These are phyloP conservation scores for Macaca fascicularis DNA, from an alignment of 2,113 vertebrate genomes.

Conservation along the genomic window DNA sequence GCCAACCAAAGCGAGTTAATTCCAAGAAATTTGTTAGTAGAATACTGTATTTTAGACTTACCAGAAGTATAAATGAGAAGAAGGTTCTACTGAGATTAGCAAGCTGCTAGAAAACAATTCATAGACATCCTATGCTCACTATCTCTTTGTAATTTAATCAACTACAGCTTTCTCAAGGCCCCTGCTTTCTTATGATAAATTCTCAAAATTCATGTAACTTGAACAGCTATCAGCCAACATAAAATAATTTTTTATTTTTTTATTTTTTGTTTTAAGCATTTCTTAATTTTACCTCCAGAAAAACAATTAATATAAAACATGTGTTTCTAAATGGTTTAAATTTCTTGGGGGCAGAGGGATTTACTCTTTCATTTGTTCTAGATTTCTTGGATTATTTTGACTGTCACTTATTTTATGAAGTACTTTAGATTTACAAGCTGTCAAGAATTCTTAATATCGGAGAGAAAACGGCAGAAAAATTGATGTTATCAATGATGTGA, in stretches of 20 bases:
- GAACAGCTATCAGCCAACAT: background rate
- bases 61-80: background rate
- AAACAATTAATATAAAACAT: slow-evolving; percentile 75
- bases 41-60: background rate
- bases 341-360: slow-evolving; percentile 40
- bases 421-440: slow-evolving; percentile 65
- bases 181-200: background rate
- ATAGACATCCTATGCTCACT: background rate
- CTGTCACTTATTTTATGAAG: slow-evolving; percentile 64
- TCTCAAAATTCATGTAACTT: background rate
- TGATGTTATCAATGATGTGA: background rate
- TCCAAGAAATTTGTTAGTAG: background rate
- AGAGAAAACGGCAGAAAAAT: slow-evolving; percentile 64
- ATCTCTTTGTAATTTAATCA: background rate
- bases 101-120: background rate
- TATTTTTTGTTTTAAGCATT: slow-evolving; percentile 7
- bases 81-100: background rate
- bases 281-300: slow-evolving; percentile 52
- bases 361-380: slow-evolving; percentile 70
- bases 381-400: slow-evolving; percentile 72
- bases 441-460: slow-evolving; percentile 72
- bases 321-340: slow-evolving; percentile 68
- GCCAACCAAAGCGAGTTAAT: background rate
- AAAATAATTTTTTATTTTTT: background rate
- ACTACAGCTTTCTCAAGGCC: background rate